Percentiles rank a stretch among this genome's conserved stretches.
Conservation (phyloP, 2,113 vertebrate genomes). For the Otus sunia region DNA sequence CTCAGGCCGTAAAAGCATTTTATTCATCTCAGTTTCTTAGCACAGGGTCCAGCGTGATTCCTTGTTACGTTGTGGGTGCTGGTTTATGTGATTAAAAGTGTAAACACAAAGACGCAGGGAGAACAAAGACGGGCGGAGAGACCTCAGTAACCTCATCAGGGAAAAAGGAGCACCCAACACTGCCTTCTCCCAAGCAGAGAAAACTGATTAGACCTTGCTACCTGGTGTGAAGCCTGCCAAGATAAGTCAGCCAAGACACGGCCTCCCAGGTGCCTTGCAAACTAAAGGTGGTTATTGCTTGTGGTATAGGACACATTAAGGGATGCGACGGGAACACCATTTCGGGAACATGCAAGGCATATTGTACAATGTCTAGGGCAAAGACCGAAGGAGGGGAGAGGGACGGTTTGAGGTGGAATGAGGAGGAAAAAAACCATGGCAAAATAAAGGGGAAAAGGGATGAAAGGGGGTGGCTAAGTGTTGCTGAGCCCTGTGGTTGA, state of each 20-base stretch:
- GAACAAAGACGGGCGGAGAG: background rate
- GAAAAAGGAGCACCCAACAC: background rate
- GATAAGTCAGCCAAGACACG: background rate
- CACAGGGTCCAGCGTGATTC: background rate
- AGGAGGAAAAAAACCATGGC: background rate
- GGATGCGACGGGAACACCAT: background rate
- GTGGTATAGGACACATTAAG: background rate
- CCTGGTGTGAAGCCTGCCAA: background rate
- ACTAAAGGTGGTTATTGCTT: background rate
- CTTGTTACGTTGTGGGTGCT: background rate
- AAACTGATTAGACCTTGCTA: background rate
- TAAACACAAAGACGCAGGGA: background rate
- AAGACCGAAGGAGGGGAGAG: background rate
- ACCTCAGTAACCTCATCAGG: background rate
- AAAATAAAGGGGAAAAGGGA: background rate
- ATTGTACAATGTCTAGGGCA: background rate
- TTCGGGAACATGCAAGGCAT: background rate
- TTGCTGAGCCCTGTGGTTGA: background rate
- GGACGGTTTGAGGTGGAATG: background rate
- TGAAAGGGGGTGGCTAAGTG: background rate
- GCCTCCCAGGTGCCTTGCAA: background rate
- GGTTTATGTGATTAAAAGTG: background rate
- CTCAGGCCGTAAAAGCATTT: background rate
- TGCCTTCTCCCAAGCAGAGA: background rate
- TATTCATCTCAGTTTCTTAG: background rate